These are phyloP conservation scores for Chloromyia formosa DNA, from an alignment of 2,888 invertebrate genomes.

Conservation along the genomic window DNA sequence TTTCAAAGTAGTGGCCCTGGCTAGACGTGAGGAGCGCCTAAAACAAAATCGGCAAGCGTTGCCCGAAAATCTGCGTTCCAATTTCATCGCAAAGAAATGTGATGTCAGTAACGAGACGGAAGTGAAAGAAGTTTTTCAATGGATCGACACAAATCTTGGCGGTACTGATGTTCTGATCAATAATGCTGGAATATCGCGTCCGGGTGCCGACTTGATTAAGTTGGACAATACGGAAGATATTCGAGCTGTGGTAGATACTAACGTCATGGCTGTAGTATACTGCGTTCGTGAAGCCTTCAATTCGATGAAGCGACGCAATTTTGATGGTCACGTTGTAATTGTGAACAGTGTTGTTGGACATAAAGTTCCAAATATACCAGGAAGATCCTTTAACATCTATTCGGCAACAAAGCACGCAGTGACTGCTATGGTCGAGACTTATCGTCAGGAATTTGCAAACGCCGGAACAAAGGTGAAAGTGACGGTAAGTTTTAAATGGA, in stretches of 20 bases:
- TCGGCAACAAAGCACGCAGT: constrained; percentile 60
- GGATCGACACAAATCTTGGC: neutral
- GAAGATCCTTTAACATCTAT: constrained; percentile 57
- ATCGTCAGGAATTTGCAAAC: constrained; percentile 63
- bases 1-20: neutral
- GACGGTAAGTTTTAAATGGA: no score
- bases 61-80: neutral
- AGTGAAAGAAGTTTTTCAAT: neutral
- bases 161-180: neutral
- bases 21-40: neutral
- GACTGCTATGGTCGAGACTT: constrained; percentile 59
- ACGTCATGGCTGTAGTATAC: constrained; percentile 62
- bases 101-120: neutral
- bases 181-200: neutral
- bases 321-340: no score
- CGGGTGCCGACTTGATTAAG: neutral
- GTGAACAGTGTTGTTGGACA: no score
- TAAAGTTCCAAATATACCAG: constrained; percentile 47
- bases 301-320: no score
- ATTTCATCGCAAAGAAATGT: neutral
- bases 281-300: constrained; percentile 65
- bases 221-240: no score
- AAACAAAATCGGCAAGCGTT: neutral
- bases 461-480: no score
- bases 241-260: neutral